Base-by-base conservation (phyloP, 2,797 vertebrate species). In the Sebastes ruberrimus region DNA sequence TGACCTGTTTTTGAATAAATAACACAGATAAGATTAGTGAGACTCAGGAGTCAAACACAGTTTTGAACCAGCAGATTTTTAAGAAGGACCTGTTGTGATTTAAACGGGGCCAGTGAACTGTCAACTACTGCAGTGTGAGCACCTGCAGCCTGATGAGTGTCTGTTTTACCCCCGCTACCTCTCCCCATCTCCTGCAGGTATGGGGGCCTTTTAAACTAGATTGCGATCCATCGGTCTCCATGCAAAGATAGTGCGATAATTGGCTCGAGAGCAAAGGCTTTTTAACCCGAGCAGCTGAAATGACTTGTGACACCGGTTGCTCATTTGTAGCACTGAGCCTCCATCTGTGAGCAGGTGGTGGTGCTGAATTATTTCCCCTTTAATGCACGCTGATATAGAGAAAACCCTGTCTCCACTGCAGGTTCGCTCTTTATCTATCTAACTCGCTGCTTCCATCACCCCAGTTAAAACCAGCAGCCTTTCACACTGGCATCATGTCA, bases 291-390 rank as follows among this genome's bases (percentile, higher is more conserved):
- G 66, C 56, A 25, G 55, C 32, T 64, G 62, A 83, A 72, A 69
- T 60, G 66, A 80, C 81, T 75, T 16, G 59, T 2, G 25, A 83
- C 80, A 74, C 67, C 52, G 20, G 74, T 75, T 63, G 69, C 81
- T 86, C 64, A 55, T 82, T 83, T 70, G 74, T 73, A 61, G 66
- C 66, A 1, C 14, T 10, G 25, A 18, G 53, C 56, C 73, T 79
- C 57, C 61, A 7, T 73, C 74, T 72, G 38, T 71, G 76, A 79
- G 63, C 82, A 82, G 77, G 69, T 80, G 83, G n/a, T 10, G 49
- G 46, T 2, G 49, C 18, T 49, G 46, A 76, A 64, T 63, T 67
- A 71, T 82, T 63, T 65, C 46, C 14, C 18, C 25, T 49, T 75
- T 67, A 73, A 65, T 56, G 46, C 35, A 33, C 28, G 20, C 30